A percentile compares a stretch with the other conserved stretches of the same genome.
Conservation (phyloP, 2,888 invertebrate genomes). For the Neoitamus cyanurus region DNA sequence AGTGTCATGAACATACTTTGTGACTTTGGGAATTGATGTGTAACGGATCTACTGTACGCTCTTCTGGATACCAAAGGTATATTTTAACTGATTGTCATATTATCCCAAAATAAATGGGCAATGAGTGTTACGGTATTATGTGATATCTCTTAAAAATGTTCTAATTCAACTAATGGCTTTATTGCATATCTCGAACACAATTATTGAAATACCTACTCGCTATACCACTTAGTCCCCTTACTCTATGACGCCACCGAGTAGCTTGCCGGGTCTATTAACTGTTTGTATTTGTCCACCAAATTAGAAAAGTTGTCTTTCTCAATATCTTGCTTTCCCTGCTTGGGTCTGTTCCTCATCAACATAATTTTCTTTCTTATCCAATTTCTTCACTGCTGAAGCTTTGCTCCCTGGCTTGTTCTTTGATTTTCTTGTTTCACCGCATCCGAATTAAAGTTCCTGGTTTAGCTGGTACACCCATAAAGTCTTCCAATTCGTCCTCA, state of each 20-base stretch:
- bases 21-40: too few species aligned
- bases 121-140: too few species aligned
- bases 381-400: slow-evolving; percentile 76
- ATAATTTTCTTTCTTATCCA: slow-evolving; percentile 69
- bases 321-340: slow-evolving; percentile 60
- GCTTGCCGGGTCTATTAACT: slow-evolving; percentile 58
- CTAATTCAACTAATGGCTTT: background rate
- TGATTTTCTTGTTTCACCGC: slow-evolving; percentile 77
- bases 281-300: slow-evolving; percentile 64
- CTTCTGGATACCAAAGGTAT: too few species aligned
- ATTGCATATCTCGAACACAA: background rate
- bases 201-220: background rate
- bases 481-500: slow-evolving; percentile 62
- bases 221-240: slow-evolving; percentile 64
- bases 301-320: slow-evolving; percentile 61
- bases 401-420: slow-evolving; percentile 77
- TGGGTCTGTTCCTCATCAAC: slow-evolving; percentile 62
- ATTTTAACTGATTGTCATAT: too few species aligned
- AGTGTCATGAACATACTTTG: too few species aligned
- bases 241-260: slow-evolving; percentile 55
- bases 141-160: too few species aligned
- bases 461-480: slow-evolving; percentile 75
- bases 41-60: too few species aligned
- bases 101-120: too few species aligned
- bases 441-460: slow-evolving; percentile 75